Evolutionary conservation across 2,888 invertebrate genomes (phyloP), one percentile per base, ranked within the genome.

Genomic region (Drosophila basisetae): DNA sequence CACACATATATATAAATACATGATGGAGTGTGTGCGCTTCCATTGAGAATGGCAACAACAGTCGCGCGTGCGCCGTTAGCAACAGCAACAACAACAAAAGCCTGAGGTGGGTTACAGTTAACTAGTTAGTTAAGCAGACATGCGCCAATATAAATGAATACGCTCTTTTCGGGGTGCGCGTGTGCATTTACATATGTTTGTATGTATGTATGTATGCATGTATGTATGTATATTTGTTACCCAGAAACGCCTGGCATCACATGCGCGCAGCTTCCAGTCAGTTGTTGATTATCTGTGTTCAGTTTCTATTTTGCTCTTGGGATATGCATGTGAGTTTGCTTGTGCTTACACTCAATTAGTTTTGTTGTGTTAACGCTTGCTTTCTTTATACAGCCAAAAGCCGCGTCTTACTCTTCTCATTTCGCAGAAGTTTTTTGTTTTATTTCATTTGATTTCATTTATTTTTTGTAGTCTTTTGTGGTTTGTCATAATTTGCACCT

Each of bases 401-500:
- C 37, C 49, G 37, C 18, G 18, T 78, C 73, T 67, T 61, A 52
- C 62, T 75, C 64, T 68, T 62, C 64, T 64, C 28, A 59, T 52
- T 67, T 66, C 39, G 60, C 52, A 52, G 1, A 4, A 25, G 47
- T 25, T 47, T 16, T 25, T 47, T 25, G 13, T 16, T 4, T 16
- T 16, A 16, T 47, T 16, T 47, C 7, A 16, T 39, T 9, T 11
- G n/a, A 6, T 43, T n/a, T 2, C 11, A 41, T 39, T 1, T 9
- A 5, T 22, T 55, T 18, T 18, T 35, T 25, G 54, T 43, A 28
- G 35, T 22, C 25, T 37, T 37, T 28, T 22, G 25, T 43, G 65
- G 68, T 50, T 50, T 59, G 65, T 73, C 84, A 87, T 84, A 82
- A 82, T 83, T 83, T 84, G 85, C 83, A 84, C 74, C 88, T 74